Evolutionary conservation across 2,797 vertebrate species (phyloP).

Genomic region (Microcaecilia unicolor): DNA sequence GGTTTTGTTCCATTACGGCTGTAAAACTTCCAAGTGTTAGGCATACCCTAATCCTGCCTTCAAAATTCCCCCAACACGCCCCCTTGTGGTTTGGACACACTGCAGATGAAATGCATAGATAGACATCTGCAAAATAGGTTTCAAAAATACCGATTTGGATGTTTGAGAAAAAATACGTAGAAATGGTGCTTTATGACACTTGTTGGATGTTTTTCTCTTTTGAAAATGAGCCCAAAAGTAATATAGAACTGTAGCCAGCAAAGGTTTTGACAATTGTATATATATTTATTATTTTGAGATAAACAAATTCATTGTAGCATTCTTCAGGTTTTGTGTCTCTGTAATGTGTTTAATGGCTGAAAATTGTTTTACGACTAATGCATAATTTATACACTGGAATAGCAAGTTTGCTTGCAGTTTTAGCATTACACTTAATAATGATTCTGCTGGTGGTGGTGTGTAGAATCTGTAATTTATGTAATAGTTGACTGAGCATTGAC

Average conservation of each 20-base stretch:
- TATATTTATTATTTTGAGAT: constrained; percentile 43
- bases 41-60: too few species aligned
- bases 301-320: constrained; percentile 46
- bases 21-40: too few species aligned
- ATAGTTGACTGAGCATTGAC: constrained; percentile 71
- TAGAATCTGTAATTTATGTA: constrained; percentile 66
- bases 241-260: constrained; percentile 43
- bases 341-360: constrained; percentile 65
- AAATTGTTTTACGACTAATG: constrained; percentile 61
- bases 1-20: too few species aligned
- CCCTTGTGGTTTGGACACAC: too few species aligned
- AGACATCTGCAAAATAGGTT: too few species aligned
- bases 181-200: too few species aligned
- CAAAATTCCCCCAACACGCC: too few species aligned
- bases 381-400: constrained; percentile 62
- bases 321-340: constrained; percentile 53
- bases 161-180: too few species aligned
- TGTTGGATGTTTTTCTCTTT: too few species aligned
- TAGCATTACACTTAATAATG: constrained; percentile 65
- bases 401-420: constrained; percentile 62
- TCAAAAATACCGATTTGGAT: too few species aligned
- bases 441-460: constrained; percentile 59
- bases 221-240: too few species aligned
- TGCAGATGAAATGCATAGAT: too few species aligned
- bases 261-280: constrained; percentile 50